Evolutionary conservation across 1,140 invertebrate genomes (phyloP), one percentile per base, ranked within the genome.

Genomic region (Linepithema humile): DNA sequence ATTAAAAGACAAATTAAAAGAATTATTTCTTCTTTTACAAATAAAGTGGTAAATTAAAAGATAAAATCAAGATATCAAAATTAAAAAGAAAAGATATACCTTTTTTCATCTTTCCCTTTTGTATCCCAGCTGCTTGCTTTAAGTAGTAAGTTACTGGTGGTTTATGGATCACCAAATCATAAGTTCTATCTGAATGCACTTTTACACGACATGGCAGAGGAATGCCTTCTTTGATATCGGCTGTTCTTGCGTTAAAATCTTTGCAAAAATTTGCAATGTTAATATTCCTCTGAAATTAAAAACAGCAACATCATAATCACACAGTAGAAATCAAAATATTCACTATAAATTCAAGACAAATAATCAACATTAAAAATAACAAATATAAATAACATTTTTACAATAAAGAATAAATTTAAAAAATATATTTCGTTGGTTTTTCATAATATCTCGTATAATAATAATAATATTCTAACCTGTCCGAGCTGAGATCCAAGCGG

Each of bases 221-320:
- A 84, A 99, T 97, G 23, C 99, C 99, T 93, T 97, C 96, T 93
- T 98, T 99, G 29, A 99, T 97, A 89, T 99, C 96, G 77, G 97
- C 97, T 1, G 99, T 99, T 92, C 95, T 97, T 90, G 98, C 97
- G 95, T 99, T 99, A 89, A 99, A 99, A 88, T 99, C 99, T 95
- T 99, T 99, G 91, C 98, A 99, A 95, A 99, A 99, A 64, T 97
- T 96, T 62, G 97, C 97, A 90, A 99, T 99, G 92, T 99, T 99
- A 40, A 99, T 97, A 57, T 98, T 98, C 91, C 98, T 96, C 98
- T 99, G 92, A 20, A 94, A 95, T 92, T 70, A 86, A 85, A 90
- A 62, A 83, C 20, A 53, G 48, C 3, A 53, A 53, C 77, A 40
- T 73, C 29, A 43, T 12, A 17, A 45, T 23, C 20, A 10, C 9